Conservation (phyloP, 1,140 invertebrate species). For the Sogatella furcifera region DNA sequence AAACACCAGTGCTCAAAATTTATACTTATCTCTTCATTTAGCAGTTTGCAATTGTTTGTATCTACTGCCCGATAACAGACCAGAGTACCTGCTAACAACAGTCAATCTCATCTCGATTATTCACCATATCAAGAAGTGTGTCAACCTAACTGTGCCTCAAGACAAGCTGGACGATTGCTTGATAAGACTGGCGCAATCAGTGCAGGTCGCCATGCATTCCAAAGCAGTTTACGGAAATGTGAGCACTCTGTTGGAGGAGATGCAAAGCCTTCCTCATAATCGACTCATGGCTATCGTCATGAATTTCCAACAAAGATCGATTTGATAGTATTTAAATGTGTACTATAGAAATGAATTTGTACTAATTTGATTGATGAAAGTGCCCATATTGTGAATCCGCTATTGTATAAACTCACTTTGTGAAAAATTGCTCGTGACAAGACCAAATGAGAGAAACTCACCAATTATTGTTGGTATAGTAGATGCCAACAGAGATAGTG, state of each 20-base stretch:
- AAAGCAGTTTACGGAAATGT: conserved; percentile 67
- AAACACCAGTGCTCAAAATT: conserved; percentile 31
- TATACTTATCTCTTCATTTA: conserved; percentile 52
- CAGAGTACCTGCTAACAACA: conserved; percentile 25
- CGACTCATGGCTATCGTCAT: conserved; percentile 19
- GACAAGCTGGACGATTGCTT: conserved; percentile 29
- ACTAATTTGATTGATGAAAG: no score
- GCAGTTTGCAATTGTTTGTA: conserved; percentile 38
- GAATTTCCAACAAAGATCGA: background rate
- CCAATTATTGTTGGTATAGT: no score
- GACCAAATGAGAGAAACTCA: no score
- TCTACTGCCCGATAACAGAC: conserved; percentile 3
- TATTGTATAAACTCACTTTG: no score
- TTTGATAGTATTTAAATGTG: no score
- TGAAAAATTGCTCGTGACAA: no score
- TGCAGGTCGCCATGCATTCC: conserved; percentile 57
- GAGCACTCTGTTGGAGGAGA: conserved; percentile 33
- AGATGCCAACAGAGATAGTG: no score
- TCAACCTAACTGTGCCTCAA: background rate
- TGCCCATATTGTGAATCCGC: no score
- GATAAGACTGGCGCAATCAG: conserved; percentile 62
- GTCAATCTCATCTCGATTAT: conserved; percentile 36
- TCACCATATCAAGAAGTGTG: conserved; percentile 9
- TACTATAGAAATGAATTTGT: no score
- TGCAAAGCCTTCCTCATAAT: conserved; percentile 32